Evolutionary conservation across 2,888 invertebrate species (phyloP).

Genomic region (Parthenolecanium corni): DNA sequence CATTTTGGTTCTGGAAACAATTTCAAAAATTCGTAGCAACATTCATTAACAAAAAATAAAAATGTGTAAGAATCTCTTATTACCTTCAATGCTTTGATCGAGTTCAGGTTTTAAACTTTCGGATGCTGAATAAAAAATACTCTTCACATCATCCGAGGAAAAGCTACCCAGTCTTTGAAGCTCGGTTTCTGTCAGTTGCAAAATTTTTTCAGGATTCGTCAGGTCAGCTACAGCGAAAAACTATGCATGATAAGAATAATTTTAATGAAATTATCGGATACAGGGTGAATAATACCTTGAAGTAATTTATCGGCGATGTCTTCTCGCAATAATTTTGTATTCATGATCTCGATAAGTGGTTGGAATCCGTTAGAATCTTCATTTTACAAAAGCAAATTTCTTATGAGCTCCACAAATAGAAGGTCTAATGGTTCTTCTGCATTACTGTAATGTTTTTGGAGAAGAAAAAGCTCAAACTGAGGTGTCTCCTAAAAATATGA

Average conservation of each 20-base stretch:
- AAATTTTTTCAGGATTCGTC: not conserved
- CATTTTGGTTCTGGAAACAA: conserved; percentile 1
- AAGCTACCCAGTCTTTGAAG: conserved; percentile 9
- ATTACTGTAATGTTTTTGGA: too few relatives aligned
- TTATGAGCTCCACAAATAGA: too few relatives aligned
- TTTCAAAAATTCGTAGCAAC: not conserved
- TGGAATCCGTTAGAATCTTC: too few relatives aligned
- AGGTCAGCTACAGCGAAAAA: conserved; percentile 9
- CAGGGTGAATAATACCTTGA: not conserved
- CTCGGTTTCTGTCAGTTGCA: conserved; percentile 11
- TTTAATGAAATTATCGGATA: not conserved
- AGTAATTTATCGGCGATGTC: conserved; percentile 4
- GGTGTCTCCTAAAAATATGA: too few relatives aligned
- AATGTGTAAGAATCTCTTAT: too few relatives aligned
- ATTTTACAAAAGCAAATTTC: too few relatives aligned
- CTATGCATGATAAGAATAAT: not conserved
- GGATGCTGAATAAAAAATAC: conserved; percentile 10
- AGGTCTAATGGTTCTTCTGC: too few relatives aligned
- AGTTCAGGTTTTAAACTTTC: not conserved
- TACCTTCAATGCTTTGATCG: not conserved
- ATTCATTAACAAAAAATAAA: not conserved
- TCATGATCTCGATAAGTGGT: not conserved
- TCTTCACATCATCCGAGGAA: conserved; percentile 4
- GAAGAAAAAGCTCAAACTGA: too few relatives aligned
- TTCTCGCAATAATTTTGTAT: conserved; percentile 4